phyloP scores from a whole-genome alignment of 2,888 invertebrate species.

The Pantelozetes paolii region DNA sequence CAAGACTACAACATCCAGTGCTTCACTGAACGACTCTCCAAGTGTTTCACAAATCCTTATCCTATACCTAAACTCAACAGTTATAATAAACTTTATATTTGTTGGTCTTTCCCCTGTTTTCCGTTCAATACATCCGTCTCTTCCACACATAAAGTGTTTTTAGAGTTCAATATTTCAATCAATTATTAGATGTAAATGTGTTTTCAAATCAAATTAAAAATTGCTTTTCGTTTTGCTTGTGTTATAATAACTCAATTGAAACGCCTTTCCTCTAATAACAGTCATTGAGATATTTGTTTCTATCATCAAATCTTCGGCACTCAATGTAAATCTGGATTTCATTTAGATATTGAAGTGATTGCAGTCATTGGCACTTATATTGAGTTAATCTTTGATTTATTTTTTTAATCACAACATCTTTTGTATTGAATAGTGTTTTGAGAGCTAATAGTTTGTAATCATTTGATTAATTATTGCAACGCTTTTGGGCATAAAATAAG shows the following conservation, averaged over 20 bases:
- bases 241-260: background rate
- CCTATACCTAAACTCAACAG: background rate
- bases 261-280: slow-evolving; percentile 13
- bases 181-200: background rate
- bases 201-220: too few relatives aligned
- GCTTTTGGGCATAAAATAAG: background rate
- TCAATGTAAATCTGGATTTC: background rate
- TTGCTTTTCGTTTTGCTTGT: too few relatives aligned
- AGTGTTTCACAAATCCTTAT: background rate
- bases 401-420: too few relatives aligned
- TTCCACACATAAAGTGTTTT: background rate
- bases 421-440: background rate
- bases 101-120: slow-evolving; percentile 4
- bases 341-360: background rate
- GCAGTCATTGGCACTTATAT: slow-evolving; percentile 4
- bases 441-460: background rate
- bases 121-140: slow-evolving; percentile 22
- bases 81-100: background rate
- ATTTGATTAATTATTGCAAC: background rate
- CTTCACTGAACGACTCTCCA: background rate
- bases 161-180: background rate
- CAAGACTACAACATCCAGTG: background rate
- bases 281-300: background rate
- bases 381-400: too few relatives aligned
- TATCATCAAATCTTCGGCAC: background rate